These are phyloP conservation scores for Corvus moneduloides DNA, from an alignment of 2,113 vertebrate species.

Conservation along the genomic window DNA sequence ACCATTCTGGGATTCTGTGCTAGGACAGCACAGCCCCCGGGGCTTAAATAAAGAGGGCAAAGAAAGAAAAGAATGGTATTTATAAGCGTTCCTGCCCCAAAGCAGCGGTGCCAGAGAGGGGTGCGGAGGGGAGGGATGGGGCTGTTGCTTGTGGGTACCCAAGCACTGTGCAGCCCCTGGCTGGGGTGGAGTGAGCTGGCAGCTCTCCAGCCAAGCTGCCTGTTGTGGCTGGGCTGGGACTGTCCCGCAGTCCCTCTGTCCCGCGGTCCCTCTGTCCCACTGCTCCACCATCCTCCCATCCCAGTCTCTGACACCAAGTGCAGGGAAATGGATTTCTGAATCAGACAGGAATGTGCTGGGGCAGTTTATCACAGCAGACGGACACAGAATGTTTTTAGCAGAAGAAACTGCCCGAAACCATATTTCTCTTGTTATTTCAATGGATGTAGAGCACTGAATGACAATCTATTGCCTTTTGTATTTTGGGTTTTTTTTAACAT, in stretches of 20 bases:
- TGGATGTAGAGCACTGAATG: rapidly evolving
- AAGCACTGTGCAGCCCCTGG: background rate
- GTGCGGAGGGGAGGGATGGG: rapidly evolving
- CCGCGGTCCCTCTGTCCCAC: rapidly evolving
- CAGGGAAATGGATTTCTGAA: background rate
- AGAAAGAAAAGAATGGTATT: rapidly evolving
- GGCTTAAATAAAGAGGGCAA: too few species aligned
- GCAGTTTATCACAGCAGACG: background rate
- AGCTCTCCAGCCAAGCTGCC: background rate
- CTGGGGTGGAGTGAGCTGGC: background rate
- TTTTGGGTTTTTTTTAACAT: rapidly evolving
- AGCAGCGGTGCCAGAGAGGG: too few species aligned
- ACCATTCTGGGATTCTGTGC: background rate
- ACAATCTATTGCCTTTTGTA: background rate
- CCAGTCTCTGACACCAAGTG: background rate
- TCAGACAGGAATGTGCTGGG: background rate
- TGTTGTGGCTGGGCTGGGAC: background rate
- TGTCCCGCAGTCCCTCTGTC: rapidly evolving
- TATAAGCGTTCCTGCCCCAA: background rate
- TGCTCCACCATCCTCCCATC: rapidly evolving
- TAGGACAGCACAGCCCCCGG: too few species aligned
- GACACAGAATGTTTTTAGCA: background rate
- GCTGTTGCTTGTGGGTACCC: rapidly evolving
- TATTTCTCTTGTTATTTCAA: background rate
- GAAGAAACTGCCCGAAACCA: background rate